Evolutionary conservation across 2,113 vertebrate species (phyloP), one percentile per base, ranked within the genome.

Genomic region (Delphinapterus leucas): DNA sequence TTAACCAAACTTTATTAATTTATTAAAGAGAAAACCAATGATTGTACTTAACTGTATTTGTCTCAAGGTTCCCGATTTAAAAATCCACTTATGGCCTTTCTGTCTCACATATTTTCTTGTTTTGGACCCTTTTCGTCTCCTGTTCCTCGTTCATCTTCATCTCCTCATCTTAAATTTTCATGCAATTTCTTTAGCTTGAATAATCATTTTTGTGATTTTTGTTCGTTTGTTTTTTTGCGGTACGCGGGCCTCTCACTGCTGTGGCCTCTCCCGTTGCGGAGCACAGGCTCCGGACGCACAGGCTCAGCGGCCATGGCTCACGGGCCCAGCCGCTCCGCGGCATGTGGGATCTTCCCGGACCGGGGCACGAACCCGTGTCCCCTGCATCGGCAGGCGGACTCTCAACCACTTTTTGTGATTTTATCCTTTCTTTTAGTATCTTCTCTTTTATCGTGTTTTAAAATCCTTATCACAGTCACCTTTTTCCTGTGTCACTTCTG

Each of bases 61-160:
- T 82, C 44, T 28, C 60, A 1, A 9, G 83, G 20, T 4, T 44
- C 17, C 55, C 14, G 17, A 8, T 31, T 70, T 36, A 25, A 49
- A 1, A 5, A 6, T 25, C 65, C 25, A 0, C 8, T 10, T 1
- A 0, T 0, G 0, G 49, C 31, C 60, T 5, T 4, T 4, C 0
- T 0, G 9, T 1, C 58, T 33, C 6, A 1, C 0, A 0, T 12
- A 0, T 17, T 7, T 20, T 36, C 60, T 38, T 15, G 0, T 2
- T n/a, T 33, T 7, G 76, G 26, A 13, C 14, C 4, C 63, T 15
- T 55, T 26, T 13, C 0, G 0, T 18, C 15, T n/a, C 58, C 77
- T 9, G 1, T 7, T 25, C 28, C 14, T 38, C 10, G 2, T 3
- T 65, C 28, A 3, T 23, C 74, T 60, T n/a, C 25, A 2, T 6